Percentiles rank a stretch among this genome's conserved stretches.
Evolutionary conservation across 2,797 vertebrate species (phyloP).

Genomic region (Neomorphus geoffroyi): DNA sequence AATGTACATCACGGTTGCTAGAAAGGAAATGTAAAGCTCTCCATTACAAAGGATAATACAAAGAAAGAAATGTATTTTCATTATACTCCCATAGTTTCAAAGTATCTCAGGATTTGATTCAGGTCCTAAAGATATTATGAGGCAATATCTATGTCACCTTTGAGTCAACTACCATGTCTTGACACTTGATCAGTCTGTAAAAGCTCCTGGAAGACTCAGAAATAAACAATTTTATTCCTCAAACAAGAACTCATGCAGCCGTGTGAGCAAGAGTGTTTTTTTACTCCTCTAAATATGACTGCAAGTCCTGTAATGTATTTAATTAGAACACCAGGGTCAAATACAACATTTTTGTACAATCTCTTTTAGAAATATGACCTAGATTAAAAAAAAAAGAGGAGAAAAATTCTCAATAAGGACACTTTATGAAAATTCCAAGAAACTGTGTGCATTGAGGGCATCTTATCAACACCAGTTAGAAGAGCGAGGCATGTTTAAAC

Average conservation of each 20-base stretch:
- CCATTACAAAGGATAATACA: slow-evolving; percentile 60
- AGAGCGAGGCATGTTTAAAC: neutral
- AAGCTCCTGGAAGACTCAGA: slow-evolving; percentile 57
- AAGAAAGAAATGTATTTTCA: slow-evolving; percentile 64
- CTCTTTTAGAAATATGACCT: neutral
- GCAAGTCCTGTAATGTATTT: slow-evolving; percentile 14
- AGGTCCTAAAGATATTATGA: slow-evolving; percentile 49
- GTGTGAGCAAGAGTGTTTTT: neutral
- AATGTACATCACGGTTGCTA: slow-evolving; percentile 44
- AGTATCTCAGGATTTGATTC: slow-evolving; percentile 60
- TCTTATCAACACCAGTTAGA: neutral
- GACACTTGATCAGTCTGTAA: slow-evolving; percentile 58
- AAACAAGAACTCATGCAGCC: neutral
- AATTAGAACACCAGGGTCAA: neutral
- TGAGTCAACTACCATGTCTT: slow-evolving; percentile 61
- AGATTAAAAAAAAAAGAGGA: neutral
- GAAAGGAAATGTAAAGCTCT: slow-evolving; percentile 61
- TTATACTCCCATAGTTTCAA: slow-evolving; percentile 59
- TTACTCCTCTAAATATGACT: slow-evolving; percentile 2
- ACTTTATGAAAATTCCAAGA: neutral
- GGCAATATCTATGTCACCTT: slow-evolving; percentile 53
- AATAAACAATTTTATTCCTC: slow-evolving; percentile 60
- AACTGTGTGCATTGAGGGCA: neutral
- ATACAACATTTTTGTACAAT: neutral
- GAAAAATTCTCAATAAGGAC: neutral